Evolutionary conservation across 1,140 invertebrate genomes (phyloP), one percentile per base, ranked within the genome.

Genomic region (Zeugodacus cucurbitae): DNA sequence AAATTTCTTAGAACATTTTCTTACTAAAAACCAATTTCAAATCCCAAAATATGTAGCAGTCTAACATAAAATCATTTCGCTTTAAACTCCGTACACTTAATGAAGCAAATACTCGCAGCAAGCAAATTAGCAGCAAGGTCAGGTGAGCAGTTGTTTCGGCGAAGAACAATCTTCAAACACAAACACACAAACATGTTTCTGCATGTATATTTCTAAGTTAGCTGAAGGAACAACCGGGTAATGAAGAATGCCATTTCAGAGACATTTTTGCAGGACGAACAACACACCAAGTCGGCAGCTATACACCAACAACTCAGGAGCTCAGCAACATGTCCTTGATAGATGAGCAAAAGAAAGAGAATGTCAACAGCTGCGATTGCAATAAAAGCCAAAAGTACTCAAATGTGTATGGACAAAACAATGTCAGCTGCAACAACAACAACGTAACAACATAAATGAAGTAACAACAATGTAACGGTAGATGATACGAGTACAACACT

Each of bases 351-450:
- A 6, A 74, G 67, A 41, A 37, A 74, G 67, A 32, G 7, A 74
- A 74, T 37, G 67, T 74, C 67, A 74, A 74, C 67, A 74, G 4
- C 67, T 74, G 67, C 67, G 34, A 41, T 74, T 74, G 34, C 67
- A 41, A 74, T 74, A 74, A 74, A 74, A 74, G 67, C 67, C 67
- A 74, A 74, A 74, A 74, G 34, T 20, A 74, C 67, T 74, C 67
- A 74, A 74, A 74, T 37, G 34, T 37, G 17, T 74, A 74, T 74
- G 67, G 32, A 17, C 67, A 74, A 74, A 74, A 74, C 67, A 74
- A 74, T 74, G 20, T 41, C n/a, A 22, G 58, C 5, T 26, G n/a
- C 67, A 74, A 22, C 67, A 74, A 74, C 34, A 74, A 74, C 17
- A 74, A 41, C 2, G 67, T 32, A 37, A 20, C 26, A 37, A 41